These are phyloP conservation scores for Phrynocephalus forsythii DNA, from an alignment of 2,797 vertebrate genomes.

Conservation along the genomic window DNA sequence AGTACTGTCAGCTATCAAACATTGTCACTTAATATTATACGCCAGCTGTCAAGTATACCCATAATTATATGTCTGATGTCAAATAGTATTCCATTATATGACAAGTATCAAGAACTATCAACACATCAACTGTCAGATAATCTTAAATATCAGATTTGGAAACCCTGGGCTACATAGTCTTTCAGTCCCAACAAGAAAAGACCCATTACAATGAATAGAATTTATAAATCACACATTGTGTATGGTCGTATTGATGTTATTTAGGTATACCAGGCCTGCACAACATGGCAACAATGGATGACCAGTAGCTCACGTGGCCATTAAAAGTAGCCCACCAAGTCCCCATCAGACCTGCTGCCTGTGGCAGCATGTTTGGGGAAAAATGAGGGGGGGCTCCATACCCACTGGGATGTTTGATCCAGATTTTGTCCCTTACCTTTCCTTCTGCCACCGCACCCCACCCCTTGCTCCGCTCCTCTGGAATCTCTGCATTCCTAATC, in stretches of 20 bases:
- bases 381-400: too few species aligned
- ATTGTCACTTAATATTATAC: neutral
- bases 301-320: too few species aligned
- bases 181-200: neutral
- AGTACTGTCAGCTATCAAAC: neutral
- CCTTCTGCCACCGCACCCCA: too few species aligned
- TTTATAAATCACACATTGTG: neutral
- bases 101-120: neutral
- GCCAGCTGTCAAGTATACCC: neutral
- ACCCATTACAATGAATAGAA: neutral
- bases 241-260: neutral
- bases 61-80: neutral
- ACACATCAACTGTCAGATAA: neutral
- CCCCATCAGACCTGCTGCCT: too few species aligned
- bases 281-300: too few species aligned
- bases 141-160: neutral
- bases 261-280: too few species aligned
- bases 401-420: too few species aligned
- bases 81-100: neutral
- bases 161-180: neutral
- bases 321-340: too few species aligned
- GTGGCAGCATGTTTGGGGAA: too few species aligned
- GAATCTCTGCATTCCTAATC: too few species aligned
- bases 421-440: too few species aligned
- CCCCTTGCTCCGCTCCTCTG: too few species aligned